Base-by-base conservation (phyloP, 2,797 vertebrate species). In the Neoniphon sammara region DNA sequence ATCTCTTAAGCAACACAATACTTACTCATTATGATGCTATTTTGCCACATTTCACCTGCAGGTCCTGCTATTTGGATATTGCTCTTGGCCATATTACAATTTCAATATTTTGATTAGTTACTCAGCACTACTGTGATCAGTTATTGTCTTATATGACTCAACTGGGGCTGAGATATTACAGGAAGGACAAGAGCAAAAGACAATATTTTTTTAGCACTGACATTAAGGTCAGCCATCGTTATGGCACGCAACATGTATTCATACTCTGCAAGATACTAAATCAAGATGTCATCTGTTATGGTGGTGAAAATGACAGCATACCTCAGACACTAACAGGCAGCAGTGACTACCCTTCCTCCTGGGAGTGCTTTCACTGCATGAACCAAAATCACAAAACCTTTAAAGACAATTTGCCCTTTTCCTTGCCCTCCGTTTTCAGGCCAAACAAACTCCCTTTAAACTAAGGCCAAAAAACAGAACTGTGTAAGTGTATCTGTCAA, bases 401-500 rank as follows among this genome's bases (percentile, higher is more conserved):
- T 27, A 27, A 27, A 27, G 25, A n/a, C n/a, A n/a, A n/a, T n/a
- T n/a, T 15, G n/a, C 54, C 44, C 14, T 6, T 50, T n/a, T 39
- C 1, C 67, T 68, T 53, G 12, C 53, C 7, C 34, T 59, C 7
- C 42, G 31, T 69, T 77, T 64, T 20, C 46, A 64, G 5, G 65
- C 47, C 55, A 52, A 7, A 9, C 25, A 1, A 71, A 59, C 42
- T 53, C 21, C 20, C 2, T 31, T 34, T 5, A 17, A 70, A 47
- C 18, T 1, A 34, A 6, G 56, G 73, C 44, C 46, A 56, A 66
- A 56, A 54, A 25, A 55, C 30, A 36, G 34, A 31, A 34, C 57
- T n/a, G 30, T 15, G 65, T 8, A 18, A 52, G 1, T 23, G 42
- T 27, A 47, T 42, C 52, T 73, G 64, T 66, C 0, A 53, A 76